phyloP scores from a whole-genome alignment of 2,797 vertebrate genomes.

The Malacoctenus gilli region DNA sequence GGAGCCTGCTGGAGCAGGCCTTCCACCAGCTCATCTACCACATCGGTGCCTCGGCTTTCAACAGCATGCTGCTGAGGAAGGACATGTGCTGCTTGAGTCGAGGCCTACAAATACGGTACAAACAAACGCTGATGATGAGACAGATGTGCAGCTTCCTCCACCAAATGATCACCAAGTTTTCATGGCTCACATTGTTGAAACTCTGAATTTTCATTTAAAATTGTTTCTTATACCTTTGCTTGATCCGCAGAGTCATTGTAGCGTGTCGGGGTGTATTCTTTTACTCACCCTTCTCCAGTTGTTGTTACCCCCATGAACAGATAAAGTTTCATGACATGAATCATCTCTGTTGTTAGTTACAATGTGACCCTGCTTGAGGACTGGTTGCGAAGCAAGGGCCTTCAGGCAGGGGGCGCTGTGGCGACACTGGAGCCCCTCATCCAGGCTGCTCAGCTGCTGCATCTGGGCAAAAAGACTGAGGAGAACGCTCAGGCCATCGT shows the following conservation, averaged over 20 bases:
- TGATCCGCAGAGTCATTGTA: too few relatives aligned
- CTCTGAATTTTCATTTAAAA: too few relatives aligned
- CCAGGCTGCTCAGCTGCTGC: slow-evolving; percentile 85
- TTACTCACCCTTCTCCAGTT: too few relatives aligned
- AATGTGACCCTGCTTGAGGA: slow-evolving; percentile 85
- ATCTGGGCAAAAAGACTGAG: slow-evolving; percentile 82
- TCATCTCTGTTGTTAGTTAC: slow-evolving; percentile 65
- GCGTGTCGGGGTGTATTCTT: too few relatives aligned
- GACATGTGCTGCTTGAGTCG: slow-evolving; percentile 84
- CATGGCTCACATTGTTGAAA: too few relatives aligned
- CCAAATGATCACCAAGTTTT: too few relatives aligned
- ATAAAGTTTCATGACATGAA: too few relatives aligned
- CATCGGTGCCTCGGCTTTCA: slow-evolving; percentile 77
- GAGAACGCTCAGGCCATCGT: slow-evolving; percentile 78
- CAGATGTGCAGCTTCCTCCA: too few relatives aligned
- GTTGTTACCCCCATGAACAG: too few relatives aligned
- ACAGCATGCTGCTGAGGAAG: slow-evolving; percentile 84
- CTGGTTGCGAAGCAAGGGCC: slow-evolving; percentile 79
- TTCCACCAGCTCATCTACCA: slow-evolving; percentile 82
- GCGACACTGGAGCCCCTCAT: slow-evolving; percentile 82
- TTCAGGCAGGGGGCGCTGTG: slow-evolving; percentile 77
- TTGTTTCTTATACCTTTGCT: too few relatives aligned
- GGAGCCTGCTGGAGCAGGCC: slow-evolving; percentile 70
- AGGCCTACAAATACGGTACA: slow-evolving; percentile 84
- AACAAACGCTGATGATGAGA: neutral